phyloP scores from a whole-genome alignment of 1,140 invertebrate genomes.

The Camponotus pennsylvanicus region DNA sequence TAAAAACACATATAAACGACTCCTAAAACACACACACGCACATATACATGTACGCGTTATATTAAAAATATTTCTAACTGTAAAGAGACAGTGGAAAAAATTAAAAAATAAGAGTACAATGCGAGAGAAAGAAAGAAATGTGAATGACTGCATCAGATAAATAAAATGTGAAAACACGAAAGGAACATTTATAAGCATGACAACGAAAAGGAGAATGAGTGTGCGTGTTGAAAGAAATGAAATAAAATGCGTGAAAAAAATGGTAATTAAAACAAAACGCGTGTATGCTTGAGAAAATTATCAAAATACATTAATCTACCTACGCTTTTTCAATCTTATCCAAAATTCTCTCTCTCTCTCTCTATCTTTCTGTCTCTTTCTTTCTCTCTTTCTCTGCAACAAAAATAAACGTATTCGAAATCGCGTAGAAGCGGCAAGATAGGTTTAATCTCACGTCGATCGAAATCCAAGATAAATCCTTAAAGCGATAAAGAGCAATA shows the following conservation, averaged over 20 bases:
- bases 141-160: background rate
- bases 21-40: background rate
- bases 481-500: conserved; percentile 5
- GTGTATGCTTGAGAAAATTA: background rate
- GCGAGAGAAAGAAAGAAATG: background rate
- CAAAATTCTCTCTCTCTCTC: background rate
- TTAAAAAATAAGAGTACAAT: background rate
- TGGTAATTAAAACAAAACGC: background rate
- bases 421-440: too few relatives aligned
- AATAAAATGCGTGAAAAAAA: conserved; percentile 13
- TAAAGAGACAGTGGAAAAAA: background rate
- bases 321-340: background rate
- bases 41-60: too few relatives aligned
- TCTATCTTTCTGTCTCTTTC: too few relatives aligned
- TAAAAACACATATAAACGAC: too few relatives aligned
- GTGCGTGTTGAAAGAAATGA: background rate
- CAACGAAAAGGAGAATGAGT: conserved; percentile 3
- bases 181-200: background rate
- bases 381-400: background rate
- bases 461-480: conserved; percentile 38
- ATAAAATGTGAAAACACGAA: background rate
- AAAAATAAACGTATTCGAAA: background rate
- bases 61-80: conserved; percentile 5
- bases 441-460: conserved; percentile 26
- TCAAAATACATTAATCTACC: background rate